phyloP scores from a whole-genome alignment of 2,888 invertebrate genomes.

The Pterobdella sp. region DNA sequence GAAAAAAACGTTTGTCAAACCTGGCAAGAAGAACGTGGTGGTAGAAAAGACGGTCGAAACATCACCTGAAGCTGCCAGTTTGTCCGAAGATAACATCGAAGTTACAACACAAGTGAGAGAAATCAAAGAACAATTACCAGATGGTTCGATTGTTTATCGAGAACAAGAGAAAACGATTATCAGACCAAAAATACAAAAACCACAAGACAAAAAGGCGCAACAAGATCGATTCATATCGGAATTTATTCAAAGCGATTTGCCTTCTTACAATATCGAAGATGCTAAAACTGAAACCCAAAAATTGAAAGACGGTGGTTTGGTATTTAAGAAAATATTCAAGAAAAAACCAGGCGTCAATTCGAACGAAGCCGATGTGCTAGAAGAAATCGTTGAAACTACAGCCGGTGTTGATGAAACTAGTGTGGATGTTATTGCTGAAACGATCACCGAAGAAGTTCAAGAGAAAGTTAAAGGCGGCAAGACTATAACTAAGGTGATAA shows the following conservation, averaged over 20 bases:
- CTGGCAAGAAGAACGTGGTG: conserved; percentile 5
- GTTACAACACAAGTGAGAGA: conserved; percentile 2
- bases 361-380: conserved; percentile 13
- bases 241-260: conserved; percentile 16
- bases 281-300: background rate
- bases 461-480: conserved; percentile 17
- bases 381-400: conserved; percentile 17
- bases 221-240: conserved; percentile 3
- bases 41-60: conserved; percentile 3
- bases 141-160: background rate
- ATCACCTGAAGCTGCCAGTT: background rate
- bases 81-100: conserved; percentile 6
- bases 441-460: background rate
- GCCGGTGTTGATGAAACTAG: conserved; percentile 17
- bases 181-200: conserved; percentile 1
- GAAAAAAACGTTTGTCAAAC: background rate
- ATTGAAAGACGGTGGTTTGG: conserved; percentile 6
- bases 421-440: conserved; percentile 15
- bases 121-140: conserved; percentile 3
- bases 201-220: conserved; percentile 5
- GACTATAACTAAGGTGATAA: background rate
- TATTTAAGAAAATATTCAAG: conserved; percentile 15
- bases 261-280: conserved; percentile 15
- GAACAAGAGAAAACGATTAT: background rate
- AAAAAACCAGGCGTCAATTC: background rate